A percentile compares a stretch with the other conserved stretches of the same genome.
Evolutionary conservation across 2,888 invertebrate species (phyloP).

Genomic region (Diabrotica balteata): DNA sequence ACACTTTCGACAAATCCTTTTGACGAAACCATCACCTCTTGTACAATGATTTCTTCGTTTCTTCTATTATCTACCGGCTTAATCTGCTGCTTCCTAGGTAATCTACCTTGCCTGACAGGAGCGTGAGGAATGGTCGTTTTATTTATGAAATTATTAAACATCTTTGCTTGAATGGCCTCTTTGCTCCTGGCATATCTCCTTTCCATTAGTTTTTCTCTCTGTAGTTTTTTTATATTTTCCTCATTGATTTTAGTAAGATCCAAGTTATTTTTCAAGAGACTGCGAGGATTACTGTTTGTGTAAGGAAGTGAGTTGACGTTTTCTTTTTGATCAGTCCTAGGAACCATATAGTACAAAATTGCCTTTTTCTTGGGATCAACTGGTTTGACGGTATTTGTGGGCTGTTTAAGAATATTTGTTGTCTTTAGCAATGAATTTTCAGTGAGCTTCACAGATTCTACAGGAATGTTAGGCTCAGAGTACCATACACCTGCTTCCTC

Average conservation of each 20-base stretch:
- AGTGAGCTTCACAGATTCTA: neutral
- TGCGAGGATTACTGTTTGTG: slow-evolving; percentile 49
- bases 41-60: slow-evolving; percentile 58
- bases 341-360: slow-evolving; percentile 49
- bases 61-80: slow-evolving; percentile 54
- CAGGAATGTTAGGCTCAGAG: slow-evolving; percentile 24
- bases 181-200: slow-evolving; percentile 52
- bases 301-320: slow-evolving; percentile 48
- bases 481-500: slow-evolving; percentile 31
- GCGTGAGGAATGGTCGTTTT: slow-evolving; percentile 56
- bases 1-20: slow-evolving; percentile 52
- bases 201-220: slow-evolving; percentile 34
- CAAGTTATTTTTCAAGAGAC: slow-evolving; percentile 52
- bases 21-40: slow-evolving; percentile 56
- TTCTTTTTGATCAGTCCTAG: slow-evolving; percentile 53
- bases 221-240: slow-evolving; percentile 9
- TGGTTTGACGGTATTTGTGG: slow-evolving; percentile 17
- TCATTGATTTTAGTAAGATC: slow-evolving; percentile 24
- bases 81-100: slow-evolving; percentile 59
- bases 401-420: slow-evolving; percentile 46
- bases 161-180: slow-evolving; percentile 51
- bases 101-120: slow-evolving; percentile 52
- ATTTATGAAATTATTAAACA: slow-evolving; percentile 54
- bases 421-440: slow-evolving; percentile 8
- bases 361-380: slow-evolving; percentile 35